phyloP scores from a whole-genome alignment of 2,797 vertebrate genomes.

The Sebastes miniatus region DNA sequence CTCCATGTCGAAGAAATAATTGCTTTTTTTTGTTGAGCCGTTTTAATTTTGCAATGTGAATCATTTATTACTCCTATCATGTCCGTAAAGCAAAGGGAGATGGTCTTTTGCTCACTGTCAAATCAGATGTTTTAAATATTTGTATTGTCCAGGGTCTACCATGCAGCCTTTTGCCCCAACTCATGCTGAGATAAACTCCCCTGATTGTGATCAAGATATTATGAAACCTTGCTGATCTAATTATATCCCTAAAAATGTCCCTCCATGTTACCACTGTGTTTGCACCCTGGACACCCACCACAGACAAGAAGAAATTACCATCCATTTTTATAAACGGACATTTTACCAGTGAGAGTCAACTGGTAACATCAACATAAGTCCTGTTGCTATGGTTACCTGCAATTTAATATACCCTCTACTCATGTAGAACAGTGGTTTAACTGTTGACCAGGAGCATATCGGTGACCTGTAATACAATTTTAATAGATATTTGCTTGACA shows the following conservation, averaged over 20 bases:
- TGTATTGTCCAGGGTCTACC: too few species aligned
- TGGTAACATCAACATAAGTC: not conserved
- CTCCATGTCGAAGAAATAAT: too few species aligned
- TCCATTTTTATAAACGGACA: not conserved
- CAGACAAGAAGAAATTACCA: not conserved
- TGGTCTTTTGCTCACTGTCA: not conserved
- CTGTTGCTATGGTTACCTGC: not conserved
- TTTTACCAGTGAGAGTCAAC: not conserved
- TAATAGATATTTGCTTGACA: not conserved
- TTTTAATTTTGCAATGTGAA: not conserved
- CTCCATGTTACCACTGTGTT: not conserved
- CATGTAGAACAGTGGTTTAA: not conserved
- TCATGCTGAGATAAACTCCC: too few species aligned
- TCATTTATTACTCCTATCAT: not conserved
- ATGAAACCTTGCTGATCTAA: not conserved
- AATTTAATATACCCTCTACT: not conserved
- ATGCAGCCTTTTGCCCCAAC: too few species aligned
- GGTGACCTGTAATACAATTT: not conserved
- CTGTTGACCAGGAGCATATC: not conserved
- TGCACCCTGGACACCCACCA: not conserved
- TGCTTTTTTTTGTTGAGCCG: not conserved
- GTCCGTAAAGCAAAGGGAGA: not conserved
- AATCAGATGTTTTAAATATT: not conserved
- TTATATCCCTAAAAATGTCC: not conserved
- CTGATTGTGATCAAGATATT: too few species aligned